phyloP scores from a whole-genome alignment of 2,113 vertebrate genomes.

The Chinchilla lanigera region DNA sequence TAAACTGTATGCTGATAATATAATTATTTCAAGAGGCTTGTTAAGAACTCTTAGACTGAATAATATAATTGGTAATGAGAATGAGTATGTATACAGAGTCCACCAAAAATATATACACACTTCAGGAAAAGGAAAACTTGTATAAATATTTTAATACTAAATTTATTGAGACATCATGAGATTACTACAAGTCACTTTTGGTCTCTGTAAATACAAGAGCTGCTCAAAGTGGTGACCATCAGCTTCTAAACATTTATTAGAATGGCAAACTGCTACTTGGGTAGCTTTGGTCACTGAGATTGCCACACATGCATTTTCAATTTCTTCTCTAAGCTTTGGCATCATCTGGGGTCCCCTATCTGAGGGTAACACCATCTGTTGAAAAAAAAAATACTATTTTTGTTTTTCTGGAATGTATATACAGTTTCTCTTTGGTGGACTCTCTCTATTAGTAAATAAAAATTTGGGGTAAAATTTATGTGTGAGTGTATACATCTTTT shows the following conservation, averaged over 20 bases:
- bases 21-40: not conserved
- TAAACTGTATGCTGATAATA: not conserved
- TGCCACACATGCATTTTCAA: not conserved
- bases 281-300: not conserved
- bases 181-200: not conserved
- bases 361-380: not conserved
- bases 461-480: not conserved
- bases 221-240: not conserved
- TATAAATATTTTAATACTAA: not conserved
- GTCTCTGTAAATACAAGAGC: too few relatives aligned
- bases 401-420: not conserved
- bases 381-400: not conserved
- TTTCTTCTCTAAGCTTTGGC: not conserved
- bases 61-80: not conserved
- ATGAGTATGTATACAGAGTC: not conserved
- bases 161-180: not conserved
- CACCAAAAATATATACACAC: not conserved
- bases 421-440: not conserved
- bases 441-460: not conserved
- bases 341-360: not conserved
- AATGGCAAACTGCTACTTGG: not conserved
- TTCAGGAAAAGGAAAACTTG: not conserved
- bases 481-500: not conserved
- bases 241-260: not conserved
- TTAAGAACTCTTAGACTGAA: not conserved